These are phyloP conservation scores for Pogoniulus pusillus DNA, from an alignment of 2,797 vertebrate species.

Conservation along the genomic window DNA sequence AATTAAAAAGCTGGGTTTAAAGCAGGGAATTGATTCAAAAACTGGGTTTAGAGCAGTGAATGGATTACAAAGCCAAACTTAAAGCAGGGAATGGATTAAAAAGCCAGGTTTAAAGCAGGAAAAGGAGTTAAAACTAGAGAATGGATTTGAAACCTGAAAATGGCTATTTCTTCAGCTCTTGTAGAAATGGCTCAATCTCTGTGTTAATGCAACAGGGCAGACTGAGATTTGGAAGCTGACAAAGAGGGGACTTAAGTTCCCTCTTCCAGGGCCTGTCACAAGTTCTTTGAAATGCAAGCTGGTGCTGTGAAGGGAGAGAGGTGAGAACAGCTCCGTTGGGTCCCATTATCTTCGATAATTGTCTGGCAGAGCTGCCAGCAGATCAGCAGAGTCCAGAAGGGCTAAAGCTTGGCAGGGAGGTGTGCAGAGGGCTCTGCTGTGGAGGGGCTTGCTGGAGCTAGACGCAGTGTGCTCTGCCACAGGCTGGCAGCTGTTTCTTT, in stretches of 20 bases:
- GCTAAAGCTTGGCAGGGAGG: neutral
- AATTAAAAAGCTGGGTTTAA: too few species aligned
- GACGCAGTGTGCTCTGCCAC: fast-evolving
- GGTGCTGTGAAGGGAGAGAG: neutral
- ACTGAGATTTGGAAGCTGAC: neutral
- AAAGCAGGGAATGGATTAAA: too few species aligned
- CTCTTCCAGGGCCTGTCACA: neutral
- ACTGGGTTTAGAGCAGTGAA: too few species aligned
- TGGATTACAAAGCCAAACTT: too few species aligned
- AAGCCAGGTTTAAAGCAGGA: too few species aligned
- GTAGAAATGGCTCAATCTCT: neutral
- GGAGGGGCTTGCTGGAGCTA: neutral
- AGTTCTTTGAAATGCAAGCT: neutral
- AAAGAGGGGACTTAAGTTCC: neutral
- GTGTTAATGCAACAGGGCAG: neutral
- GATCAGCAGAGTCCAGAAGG: neutral
- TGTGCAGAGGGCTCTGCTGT: neutral
- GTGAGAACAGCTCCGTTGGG: fast-evolving
- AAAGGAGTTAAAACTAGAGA: too few species aligned
- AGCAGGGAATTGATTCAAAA: too few species aligned
- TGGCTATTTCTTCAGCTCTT: fast-evolving
- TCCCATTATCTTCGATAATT: fast-evolving
- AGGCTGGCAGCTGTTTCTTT: neutral
- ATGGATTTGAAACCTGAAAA: too few species aligned
- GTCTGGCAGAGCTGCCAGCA: too few species aligned